These are phyloP conservation scores for Yponomeuta cagnagella DNA, from an alignment of 2,888 invertebrate species.

Conservation along the genomic window DNA sequence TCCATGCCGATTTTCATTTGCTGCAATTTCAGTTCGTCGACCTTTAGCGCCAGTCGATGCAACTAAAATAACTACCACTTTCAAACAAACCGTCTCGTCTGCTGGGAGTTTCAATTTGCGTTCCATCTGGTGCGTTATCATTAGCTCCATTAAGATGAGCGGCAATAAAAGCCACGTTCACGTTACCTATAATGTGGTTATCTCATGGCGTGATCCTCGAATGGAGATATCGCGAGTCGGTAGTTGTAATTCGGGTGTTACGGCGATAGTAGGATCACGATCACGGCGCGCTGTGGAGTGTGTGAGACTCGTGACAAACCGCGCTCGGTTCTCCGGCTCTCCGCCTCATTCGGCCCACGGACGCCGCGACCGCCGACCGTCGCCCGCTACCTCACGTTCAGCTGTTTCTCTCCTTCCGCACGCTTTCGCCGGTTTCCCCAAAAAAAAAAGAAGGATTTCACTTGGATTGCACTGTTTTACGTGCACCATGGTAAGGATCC, in stretches of 20 bases:
- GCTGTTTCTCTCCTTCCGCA: constrained; percentile 42
- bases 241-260: constrained; percentile 43
- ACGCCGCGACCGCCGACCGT: constrained; percentile 48
- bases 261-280: constrained; percentile 32
- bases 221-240: background rate
- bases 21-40: constrained; percentile 11
- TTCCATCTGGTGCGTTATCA: background rate
- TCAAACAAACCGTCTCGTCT: background rate
- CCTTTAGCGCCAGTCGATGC: constrained; percentile 7
- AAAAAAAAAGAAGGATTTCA: constrained; percentile 27
- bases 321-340: constrained; percentile 35
- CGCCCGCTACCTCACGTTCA: constrained; percentile 48
- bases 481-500: constrained; percentile 61
- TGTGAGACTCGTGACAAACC: constrained; percentile 47
- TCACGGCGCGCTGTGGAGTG: constrained; percentile 36
- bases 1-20: background rate
- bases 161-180: background rate
- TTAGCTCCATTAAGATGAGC: background rate
- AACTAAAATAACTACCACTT: constrained; percentile 11
- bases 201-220: constrained; percentile 45
- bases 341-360: constrained; percentile 62
- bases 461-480: background rate
- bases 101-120: background rate
- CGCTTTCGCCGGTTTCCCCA: constrained; percentile 27
- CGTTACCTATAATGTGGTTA: constrained; percentile 28